Percentiles rank a stretch among this genome's conserved stretches.
Evolutionary conservation across 2,113 vertebrate genomes (phyloP).

Genomic region (Pterocles gutturalis): DNA sequence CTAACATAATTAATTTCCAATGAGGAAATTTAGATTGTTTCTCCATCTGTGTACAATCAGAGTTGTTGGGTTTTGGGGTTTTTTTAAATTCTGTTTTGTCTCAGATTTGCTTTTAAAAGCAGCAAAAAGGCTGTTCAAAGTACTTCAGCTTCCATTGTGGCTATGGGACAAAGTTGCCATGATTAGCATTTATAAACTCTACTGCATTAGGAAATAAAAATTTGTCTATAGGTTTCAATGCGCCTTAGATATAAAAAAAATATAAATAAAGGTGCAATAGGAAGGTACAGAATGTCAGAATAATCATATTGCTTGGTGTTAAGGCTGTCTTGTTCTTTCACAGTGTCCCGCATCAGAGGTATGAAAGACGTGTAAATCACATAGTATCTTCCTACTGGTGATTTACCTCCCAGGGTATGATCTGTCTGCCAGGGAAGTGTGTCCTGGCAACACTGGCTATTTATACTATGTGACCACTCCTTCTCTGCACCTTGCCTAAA

Average conservation of each 20-base stretch:
- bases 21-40: neutral
- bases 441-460: neutral
- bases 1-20: constrained; percentile 9
- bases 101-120: neutral
- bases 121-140: neutral
- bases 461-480: neutral
- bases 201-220: neutral
- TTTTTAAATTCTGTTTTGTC: neutral
- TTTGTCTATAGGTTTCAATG: neutral
- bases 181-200: neutral
- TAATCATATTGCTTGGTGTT: neutral
- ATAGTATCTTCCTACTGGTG: neutral
- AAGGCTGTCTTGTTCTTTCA: neutral
- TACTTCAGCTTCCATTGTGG: neutral
- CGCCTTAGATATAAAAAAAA: neutral
- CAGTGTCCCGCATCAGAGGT: neutral
- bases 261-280: neutral
- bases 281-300: neutral
- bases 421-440: neutral
- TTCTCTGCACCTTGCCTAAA: neutral
- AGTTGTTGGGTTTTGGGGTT: neutral
- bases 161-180: neutral
- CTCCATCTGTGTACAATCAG: neutral
- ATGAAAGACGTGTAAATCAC: neutral
- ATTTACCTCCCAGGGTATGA: neutral